Evolutionary conservation across 2,888 invertebrate genomes (phyloP), one percentile per base, ranked within the genome.

Genomic region (Drosophila nr. fundita): DNA sequence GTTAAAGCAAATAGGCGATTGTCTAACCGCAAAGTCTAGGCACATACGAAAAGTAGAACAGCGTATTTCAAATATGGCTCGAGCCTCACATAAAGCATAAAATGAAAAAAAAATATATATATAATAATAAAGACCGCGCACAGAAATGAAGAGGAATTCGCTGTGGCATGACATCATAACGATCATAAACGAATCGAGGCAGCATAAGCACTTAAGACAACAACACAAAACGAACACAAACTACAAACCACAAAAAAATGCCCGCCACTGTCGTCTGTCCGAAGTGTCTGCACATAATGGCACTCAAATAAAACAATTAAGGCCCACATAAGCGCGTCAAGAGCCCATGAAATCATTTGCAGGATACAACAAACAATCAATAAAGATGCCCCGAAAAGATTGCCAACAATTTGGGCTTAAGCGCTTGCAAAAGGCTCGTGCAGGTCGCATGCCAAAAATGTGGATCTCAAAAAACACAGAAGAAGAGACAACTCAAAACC

Each of bases 361-460:
- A 89, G 79, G 85, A 86, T 76, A 75, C 72, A 65, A 40, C 38
- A 42, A 29, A 73, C 79, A 66, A 68, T 36, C 80, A 50, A 82
- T 53, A 77, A 78, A 86, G 83, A 66, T 86, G 84, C 82, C 68
- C 80, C 83, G 55, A 59, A 85, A 73, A 77, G 86, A 89, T 89
- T 84, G 85, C 87, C 87, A 89, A 71, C 77, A 79, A 81, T 83
- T 89, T 87, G 59, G 83, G 68, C 52, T 80, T 74, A 66, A 73
- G 67, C 53, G 50, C 29, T 62, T 38, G 62, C 66, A 66, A 78
- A 78, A 87, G 87, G 83, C 91, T 89, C 89, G 91, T 91, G 90
- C 90, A 87, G 81, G 83, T 86, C 91, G 90, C 91, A 91, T 90
- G 91, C 83, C 90, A 87, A 89, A 90, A 91, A 77, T 78, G 72